These are phyloP conservation scores for Phaetusa simplex DNA, from an alignment of 2,113 vertebrate genomes.

Conservation along the genomic window DNA sequence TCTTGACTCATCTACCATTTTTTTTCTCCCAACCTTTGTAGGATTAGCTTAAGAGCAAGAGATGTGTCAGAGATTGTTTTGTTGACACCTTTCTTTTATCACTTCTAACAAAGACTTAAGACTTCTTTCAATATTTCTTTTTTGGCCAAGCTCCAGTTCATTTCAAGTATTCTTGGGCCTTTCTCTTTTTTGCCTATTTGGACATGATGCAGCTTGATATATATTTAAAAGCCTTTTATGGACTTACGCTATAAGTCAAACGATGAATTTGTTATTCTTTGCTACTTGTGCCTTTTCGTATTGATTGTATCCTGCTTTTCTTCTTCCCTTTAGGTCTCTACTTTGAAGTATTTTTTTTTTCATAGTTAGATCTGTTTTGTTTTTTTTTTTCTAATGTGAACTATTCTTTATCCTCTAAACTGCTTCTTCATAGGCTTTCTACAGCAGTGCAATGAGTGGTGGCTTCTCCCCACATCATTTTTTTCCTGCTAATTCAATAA, in stretches of 20 bases:
- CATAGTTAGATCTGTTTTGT: neutral
- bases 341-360: neutral
- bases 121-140: neutral
- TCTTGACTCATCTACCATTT: neutral
- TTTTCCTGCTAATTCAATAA: neutral
- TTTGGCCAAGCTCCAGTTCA: neutral
- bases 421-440: neutral
- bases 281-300: neutral
- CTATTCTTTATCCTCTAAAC: neutral
- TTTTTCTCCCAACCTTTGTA: neutral
- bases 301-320: neutral
- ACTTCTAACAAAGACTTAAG: neutral
- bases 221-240: neutral
- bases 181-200: neutral
- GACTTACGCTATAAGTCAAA: neutral
- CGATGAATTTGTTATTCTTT: neutral
- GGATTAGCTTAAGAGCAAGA: neutral
- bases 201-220: neutral
- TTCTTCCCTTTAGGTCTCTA: neutral
- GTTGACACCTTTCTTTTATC: neutral
- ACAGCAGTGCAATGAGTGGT: neutral
- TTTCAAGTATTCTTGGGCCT: neutral
- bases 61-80: neutral
- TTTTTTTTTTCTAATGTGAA: neutral
- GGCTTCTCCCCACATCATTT: neutral